phyloP scores from a whole-genome alignment of 2,888 invertebrate species.

The Campoletis raptor region DNA sequence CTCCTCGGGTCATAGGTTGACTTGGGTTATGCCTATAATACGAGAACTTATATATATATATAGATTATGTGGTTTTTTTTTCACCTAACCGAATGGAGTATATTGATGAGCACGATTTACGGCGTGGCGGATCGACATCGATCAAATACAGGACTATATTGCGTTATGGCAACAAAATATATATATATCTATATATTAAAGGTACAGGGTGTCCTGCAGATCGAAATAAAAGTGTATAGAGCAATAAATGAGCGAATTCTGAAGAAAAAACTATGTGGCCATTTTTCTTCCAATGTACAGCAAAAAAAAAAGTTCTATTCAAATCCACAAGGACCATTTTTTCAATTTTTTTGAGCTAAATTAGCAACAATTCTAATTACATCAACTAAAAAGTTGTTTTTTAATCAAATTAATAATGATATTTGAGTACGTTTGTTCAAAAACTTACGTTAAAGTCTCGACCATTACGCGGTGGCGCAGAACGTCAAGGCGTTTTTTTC shows the following conservation, averaged over 20 bases:
- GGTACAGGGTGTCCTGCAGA: conserved; percentile 29
- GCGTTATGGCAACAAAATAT: background rate
- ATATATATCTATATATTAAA: background rate
- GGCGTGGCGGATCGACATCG: conserved; percentile 77
- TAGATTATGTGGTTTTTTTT: background rate
- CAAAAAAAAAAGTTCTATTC: too few species aligned
- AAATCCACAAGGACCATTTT: too few species aligned
- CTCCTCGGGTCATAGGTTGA: conserved; percentile 61
- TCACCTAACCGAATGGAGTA: conserved; percentile 38
- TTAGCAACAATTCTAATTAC: too few species aligned
- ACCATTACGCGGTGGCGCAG: too few species aligned
- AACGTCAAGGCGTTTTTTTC: too few species aligned
- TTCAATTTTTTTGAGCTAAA: too few species aligned
- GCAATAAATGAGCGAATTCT: background rate
- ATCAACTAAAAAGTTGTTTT: too few species aligned
- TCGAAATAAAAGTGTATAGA: background rate
- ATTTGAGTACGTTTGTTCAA: too few species aligned
- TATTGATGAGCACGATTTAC: conserved; percentile 69
- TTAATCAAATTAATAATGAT: too few species aligned
- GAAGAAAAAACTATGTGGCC: background rate
- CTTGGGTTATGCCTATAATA: conserved; percentile 53
- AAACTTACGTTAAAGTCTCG: too few species aligned
- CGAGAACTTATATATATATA: conserved; percentile 19
- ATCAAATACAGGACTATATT: conserved; percentile 65
- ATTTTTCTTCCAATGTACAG: too few species aligned